Base-by-base conservation (phyloP, 2,888 invertebrate genomes). In the Xestia xanthographa region DNA sequence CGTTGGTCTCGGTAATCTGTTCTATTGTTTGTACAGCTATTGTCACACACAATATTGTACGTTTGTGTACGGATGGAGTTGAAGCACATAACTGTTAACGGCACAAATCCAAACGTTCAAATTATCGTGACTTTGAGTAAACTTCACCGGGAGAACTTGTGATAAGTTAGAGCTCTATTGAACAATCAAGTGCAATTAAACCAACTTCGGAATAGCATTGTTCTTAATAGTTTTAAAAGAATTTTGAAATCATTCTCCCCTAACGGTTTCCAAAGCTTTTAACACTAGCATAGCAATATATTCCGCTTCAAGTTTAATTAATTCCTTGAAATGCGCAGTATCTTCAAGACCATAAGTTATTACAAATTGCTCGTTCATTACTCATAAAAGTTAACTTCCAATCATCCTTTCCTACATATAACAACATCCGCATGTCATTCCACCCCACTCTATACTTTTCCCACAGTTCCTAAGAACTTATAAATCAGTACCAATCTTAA, bases 21-120 rank as follows among this genome's bases (percentile, higher is more conserved):
- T 90, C 91, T 89, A 93, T 94, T 94, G 92, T 94, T 92, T 92
- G 89, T 76, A 88, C 77, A 80, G 79, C 91, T 87, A 92, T 93
- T 93, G 92, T 93, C 91, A 91, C 87, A 88, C 87, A 87, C 88
- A 85, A 90, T 89, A 90, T 90, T 87, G 86, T 87, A 85, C 86
- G 82, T 84, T 84, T 86, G 86, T 85, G 89, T 90, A 84, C 87
- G 80, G n/a, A n/a, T n/a, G n/a, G 68, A 83, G 56, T 80, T 60
- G 66, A 76, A 56, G 67, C 75, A 82, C 77, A 81, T 56, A 82
- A 29, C 71, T 70, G 58, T 78, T 79, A 87, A 84, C 80, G 80
- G 81, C 65, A 83, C 73, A 77, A 75, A 80, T 85, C 72, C 79
- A 76, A 76, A 81, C 83, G 77, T 83, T 76, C 63, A 78, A 66